A percentile compares a stretch with the other conserved stretches of the same genome.
phyloP scores from a whole-genome alignment of 2,797 vertebrate species.

The Lophotriccus pileatus region DNA sequence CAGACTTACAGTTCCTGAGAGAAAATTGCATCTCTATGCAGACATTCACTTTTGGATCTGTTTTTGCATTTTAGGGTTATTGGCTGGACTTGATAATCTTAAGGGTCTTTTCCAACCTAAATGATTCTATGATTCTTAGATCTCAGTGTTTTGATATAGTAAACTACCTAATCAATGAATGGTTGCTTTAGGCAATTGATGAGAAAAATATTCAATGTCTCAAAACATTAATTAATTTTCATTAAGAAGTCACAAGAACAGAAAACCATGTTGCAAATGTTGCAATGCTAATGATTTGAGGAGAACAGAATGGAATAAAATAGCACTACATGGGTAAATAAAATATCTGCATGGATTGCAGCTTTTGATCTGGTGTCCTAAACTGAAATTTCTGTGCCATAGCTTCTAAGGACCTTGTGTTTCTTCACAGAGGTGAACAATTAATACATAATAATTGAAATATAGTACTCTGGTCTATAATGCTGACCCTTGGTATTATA shows the following conservation, averaged over 20 bases:
- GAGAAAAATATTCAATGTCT: background rate
- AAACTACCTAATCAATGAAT: background rate
- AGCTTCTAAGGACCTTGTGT: background rate
- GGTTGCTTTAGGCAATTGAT: background rate
- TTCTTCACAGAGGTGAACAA: background rate
- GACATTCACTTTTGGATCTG: background rate
- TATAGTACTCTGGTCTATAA: background rate
- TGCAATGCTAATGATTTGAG: background rate
- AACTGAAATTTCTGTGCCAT: background rate
- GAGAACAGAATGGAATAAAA: background rate
- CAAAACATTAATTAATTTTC: background rate
- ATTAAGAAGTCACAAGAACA: background rate
- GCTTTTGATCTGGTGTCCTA: background rate
- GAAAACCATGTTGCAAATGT: background rate
- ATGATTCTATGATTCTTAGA: background rate
- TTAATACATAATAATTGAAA: background rate
- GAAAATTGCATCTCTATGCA: background rate
- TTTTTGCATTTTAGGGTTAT: background rate
- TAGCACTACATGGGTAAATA: background rate
- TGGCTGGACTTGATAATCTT: background rate
- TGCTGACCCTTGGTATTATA: background rate
- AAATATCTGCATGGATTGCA: background rate
- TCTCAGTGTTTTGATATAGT: background rate
- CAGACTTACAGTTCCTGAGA: background rate
- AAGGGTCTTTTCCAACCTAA: background rate